Evolutionary conservation across 1,140 invertebrate genomes (phyloP).

Genomic region (Aporrectodea caliginosa): DNA sequence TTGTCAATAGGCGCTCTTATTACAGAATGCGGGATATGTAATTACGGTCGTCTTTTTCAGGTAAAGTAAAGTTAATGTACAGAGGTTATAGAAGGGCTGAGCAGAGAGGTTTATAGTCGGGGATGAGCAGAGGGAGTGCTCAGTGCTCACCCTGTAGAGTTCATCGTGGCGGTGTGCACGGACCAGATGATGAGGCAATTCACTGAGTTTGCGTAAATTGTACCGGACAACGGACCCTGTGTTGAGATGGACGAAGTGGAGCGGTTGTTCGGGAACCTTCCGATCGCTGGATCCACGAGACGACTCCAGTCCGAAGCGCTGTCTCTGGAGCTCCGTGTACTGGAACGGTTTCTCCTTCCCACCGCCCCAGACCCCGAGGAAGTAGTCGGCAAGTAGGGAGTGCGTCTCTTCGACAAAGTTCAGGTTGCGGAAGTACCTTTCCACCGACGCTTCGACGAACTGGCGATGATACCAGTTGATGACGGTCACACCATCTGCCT

Average conservation of each 20-base stretch:
- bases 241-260: slow-evolving; percentile 84
- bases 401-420: slow-evolving; percentile 95
- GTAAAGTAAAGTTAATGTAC: no score
- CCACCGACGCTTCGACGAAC: slow-evolving; percentile 33
- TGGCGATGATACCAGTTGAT: slow-evolving; percentile 37
- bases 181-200: slow-evolving; percentile 90
- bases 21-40: no score
- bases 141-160: no score
- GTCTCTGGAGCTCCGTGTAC: slow-evolving; percentile 91
- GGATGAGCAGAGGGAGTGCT: no score
- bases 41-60: no score
- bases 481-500: slow-evolving; percentile 32
- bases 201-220: slow-evolving; percentile 61
- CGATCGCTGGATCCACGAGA: slow-evolving; percentile 89
- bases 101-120: no score
- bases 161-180: slow-evolving; percentile 75
- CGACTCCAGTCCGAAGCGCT: slow-evolving; percentile 67
- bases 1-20: no score
- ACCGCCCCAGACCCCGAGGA: slow-evolving; percentile 75
- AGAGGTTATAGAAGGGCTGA: no score
- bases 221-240: slow-evolving; percentile 69
- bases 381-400: slow-evolving; percentile 96
- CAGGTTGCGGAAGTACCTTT: slow-evolving; percentile 87
- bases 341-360: slow-evolving; percentile 91
- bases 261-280: slow-evolving; percentile 90